A percentile compares a stretch with the other conserved stretches of the same genome.
Evolutionary conservation across 2,888 invertebrate species (phyloP).

Genomic region (Leptinotarsa tumamoca): DNA sequence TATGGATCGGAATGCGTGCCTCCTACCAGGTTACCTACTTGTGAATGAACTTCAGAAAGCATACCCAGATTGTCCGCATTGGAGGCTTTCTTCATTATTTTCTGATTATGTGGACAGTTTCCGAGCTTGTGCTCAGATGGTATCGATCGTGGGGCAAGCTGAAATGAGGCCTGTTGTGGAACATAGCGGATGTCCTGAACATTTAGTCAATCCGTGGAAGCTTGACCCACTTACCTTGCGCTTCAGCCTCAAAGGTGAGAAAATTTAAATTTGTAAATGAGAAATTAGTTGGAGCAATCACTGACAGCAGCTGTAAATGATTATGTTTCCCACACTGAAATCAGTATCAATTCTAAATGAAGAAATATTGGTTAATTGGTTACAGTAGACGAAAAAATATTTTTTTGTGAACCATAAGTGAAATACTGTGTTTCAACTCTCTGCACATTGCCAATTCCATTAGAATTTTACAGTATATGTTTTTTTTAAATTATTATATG

Average conservation of each 20-base stretch:
- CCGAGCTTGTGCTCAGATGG: conserved; percentile 94
- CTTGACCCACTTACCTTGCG: conserved; percentile 85
- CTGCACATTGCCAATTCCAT: no score
- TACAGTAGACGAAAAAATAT: no score
- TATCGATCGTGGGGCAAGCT: conserved; percentile 90
- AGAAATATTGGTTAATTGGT: no score
- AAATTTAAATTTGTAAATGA: not conserved
- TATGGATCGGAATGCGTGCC: conserved; percentile 91
- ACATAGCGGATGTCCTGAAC: conserved; percentile 90
- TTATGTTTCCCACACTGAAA: no score
- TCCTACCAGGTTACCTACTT: conserved; percentile 94
- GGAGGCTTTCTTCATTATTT: conserved; percentile 89
- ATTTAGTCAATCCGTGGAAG: conserved; percentile 92
- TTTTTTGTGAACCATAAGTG: no score
- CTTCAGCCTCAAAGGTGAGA: conserved; percentile 72
- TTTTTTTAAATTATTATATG: no score
- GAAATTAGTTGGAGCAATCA: no score
- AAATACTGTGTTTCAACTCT: no score
- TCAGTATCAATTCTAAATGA: no score
- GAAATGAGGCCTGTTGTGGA: conserved; percentile 95
- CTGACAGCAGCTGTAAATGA: no score
- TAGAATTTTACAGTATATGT: no score
- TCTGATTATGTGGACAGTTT: conserved; percentile 94
- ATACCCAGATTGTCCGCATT: conserved; percentile 91
- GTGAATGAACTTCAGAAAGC: conserved; percentile 95